Conservation (phyloP, 2,888 invertebrate species). For the Clostera curtula region DNA sequence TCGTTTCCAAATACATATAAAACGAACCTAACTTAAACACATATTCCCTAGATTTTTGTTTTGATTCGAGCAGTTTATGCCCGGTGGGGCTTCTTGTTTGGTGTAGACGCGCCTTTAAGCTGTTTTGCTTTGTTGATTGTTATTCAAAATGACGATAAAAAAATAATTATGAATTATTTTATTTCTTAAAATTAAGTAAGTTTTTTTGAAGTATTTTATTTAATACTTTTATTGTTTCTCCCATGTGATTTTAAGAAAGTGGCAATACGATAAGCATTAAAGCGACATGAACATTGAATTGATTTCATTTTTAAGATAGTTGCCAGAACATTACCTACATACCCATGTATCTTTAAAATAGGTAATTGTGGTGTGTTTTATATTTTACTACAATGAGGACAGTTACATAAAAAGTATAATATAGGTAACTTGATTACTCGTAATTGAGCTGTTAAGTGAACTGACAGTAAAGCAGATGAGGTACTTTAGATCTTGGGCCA, state of each 20-base stretch:
- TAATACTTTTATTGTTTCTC: slow-evolving; percentile 61
- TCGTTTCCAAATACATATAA: too few relatives aligned
- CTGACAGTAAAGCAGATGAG: too few relatives aligned
- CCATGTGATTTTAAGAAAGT: slow-evolving; percentile 68
- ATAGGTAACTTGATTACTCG: too few relatives aligned
- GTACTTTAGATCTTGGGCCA: too few relatives aligned
- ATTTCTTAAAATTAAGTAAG: slow-evolving; percentile 56
- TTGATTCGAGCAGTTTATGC: too few relatives aligned
- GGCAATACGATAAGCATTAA: slow-evolving; percentile 63
- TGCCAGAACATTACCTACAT: background rate
- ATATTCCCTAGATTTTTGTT: too few relatives aligned
- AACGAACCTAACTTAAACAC: too few relatives aligned
- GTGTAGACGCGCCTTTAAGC: slow-evolving; percentile 19
- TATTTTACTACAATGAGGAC: too few relatives aligned
- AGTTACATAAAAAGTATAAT: too few relatives aligned
- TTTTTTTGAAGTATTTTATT: slow-evolving; percentile 57
- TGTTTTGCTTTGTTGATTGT: slow-evolving; percentile 68
- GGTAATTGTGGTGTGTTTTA: too few relatives aligned
- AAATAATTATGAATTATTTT: slow-evolving; percentile 51
- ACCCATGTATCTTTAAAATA: background rate
- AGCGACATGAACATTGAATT: slow-evolving; percentile 31
- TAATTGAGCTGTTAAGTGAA: too few relatives aligned
- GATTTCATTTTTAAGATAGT: background rate
- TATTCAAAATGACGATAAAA: slow-evolving; percentile 43
- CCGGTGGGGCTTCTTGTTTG: background rate